Percentiles rank a stretch among this genome's conserved stretches.
These are phyloP conservation scores for Enteromius radiatus DNA, from an alignment of 2,797 vertebrate genomes.

Conservation along the genomic window DNA sequence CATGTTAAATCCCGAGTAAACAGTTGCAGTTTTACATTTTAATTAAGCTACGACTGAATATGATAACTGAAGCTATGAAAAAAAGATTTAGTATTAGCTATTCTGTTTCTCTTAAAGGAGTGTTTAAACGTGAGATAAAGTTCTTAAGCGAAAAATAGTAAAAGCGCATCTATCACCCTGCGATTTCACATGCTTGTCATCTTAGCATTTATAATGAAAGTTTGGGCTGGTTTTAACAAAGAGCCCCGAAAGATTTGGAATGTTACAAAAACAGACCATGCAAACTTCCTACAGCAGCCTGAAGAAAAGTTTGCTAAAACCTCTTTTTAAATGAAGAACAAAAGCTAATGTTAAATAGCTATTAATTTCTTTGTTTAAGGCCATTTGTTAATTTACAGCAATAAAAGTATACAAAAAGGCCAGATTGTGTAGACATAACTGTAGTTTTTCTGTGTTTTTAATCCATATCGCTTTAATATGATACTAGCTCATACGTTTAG, in stretches of 20 bases:
- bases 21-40: constrained; percentile 10
- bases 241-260: constrained; percentile 19
- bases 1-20: constrained; percentile 1
- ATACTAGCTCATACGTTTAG: constrained; percentile 20
- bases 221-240: constrained; percentile 30
- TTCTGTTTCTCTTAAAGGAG: constrained; percentile 8
- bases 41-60: constrained; percentile 11
- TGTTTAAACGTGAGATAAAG: constrained; percentile 33
- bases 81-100: neutral
- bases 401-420: too few species aligned
- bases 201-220: constrained; percentile 34
- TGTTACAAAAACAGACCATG: constrained; percentile 21
- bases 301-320: neutral
- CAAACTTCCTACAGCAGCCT: neutral
- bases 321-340: neutral
- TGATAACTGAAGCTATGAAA: constrained; percentile 26
- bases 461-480: constrained; percentile 7
- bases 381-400: neutral
- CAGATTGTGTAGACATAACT: neutral
- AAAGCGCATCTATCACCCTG: constrained; percentile 25
- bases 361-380: neutral
- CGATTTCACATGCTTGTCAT: constrained; percentile 42
- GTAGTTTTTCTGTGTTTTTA: neutral
- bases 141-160: constrained; percentile 30
- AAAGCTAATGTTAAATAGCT: neutral